Conservation (phyloP, 2,797 vertebrate genomes). For the Anas flavirostris region DNA sequence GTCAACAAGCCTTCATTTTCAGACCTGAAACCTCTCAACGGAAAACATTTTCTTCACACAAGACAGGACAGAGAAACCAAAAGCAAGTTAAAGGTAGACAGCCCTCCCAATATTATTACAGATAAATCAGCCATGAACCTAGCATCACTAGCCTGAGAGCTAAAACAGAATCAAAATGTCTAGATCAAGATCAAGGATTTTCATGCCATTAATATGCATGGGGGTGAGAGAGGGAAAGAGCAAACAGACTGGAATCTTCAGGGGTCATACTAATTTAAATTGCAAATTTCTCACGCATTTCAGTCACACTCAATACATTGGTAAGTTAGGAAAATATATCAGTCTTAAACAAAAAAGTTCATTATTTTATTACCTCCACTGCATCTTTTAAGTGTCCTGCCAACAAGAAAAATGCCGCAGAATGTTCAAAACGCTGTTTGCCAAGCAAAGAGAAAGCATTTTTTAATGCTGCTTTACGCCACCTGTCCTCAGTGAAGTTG, state of each 20-base stretch:
- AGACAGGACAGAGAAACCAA: neutral
- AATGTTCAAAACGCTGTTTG: slow-evolving; percentile 98
- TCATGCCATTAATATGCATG: neutral
- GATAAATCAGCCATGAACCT: neutral
- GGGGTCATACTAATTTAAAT: neutral
- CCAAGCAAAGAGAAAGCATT: slow-evolving; percentile 97
- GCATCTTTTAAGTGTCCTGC: slow-evolving; percentile 97
- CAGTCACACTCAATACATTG: neutral
- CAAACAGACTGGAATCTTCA: neutral
- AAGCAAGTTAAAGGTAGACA: neutral
- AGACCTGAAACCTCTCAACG: neutral
- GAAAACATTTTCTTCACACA: neutral
- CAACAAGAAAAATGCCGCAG: slow-evolving; percentile 96
- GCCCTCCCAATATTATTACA: neutral
- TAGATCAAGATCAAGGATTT: neutral
- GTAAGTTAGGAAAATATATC: neutral
- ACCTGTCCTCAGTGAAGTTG: slow-evolving; percentile 95
- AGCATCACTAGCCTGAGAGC: neutral
- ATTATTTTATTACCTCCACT: slow-evolving; percentile 87
- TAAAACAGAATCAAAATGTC: neutral
- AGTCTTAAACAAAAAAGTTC: neutral
- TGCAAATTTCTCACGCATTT: neutral
- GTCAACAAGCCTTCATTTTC: neutral
- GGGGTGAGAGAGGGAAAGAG: accelerated
- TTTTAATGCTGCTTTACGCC: slow-evolving; percentile 97